Evolutionary conservation across 2,113 vertebrate genomes (phyloP).

Genomic region (Notarius quadriscutis): DNA sequence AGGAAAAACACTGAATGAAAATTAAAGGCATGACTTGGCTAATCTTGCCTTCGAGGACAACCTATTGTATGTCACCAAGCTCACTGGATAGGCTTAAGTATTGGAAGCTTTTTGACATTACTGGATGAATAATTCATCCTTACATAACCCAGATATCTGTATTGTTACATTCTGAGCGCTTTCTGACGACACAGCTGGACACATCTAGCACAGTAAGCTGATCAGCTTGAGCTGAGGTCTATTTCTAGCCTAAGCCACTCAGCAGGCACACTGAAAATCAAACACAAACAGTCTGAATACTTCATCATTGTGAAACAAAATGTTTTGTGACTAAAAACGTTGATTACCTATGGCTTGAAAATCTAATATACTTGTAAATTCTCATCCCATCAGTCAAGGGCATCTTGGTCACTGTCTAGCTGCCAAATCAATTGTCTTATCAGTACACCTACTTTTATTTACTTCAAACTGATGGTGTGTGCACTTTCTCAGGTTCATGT

Average conservation of each 20-base stretch:
- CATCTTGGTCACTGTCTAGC: conserved; percentile 61
- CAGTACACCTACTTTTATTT: conserved; percentile 50
- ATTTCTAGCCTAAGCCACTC: background rate
- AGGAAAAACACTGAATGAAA: background rate
- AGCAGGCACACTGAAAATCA: too few relatives aligned
- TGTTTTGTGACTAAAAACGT: background rate
- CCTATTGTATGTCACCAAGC: background rate
- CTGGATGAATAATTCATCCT: background rate
- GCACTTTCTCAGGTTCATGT: conserved; percentile 38
- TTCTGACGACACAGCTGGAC: conserved; percentile 7
- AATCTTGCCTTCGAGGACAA: background rate
- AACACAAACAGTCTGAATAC: background rate
- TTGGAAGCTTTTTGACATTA: background rate
- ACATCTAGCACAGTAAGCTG: background rate
- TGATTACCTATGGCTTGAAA: conserved; percentile 2
- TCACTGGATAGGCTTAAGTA: background rate
- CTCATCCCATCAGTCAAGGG: conserved; percentile 54
- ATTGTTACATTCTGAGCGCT: background rate
- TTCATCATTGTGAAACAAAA: background rate
- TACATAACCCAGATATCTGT: background rate
- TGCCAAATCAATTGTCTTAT: conserved; percentile 63
- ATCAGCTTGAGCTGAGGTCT: conserved; percentile 7
- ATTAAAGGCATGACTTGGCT: background rate
- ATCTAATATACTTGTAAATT: conserved; percentile 45
- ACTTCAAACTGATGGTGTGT: conserved; percentile 48